Evolutionary conservation across 2,797 vertebrate species (phyloP).

Genomic region (Ctenopoma multispine): DNA sequence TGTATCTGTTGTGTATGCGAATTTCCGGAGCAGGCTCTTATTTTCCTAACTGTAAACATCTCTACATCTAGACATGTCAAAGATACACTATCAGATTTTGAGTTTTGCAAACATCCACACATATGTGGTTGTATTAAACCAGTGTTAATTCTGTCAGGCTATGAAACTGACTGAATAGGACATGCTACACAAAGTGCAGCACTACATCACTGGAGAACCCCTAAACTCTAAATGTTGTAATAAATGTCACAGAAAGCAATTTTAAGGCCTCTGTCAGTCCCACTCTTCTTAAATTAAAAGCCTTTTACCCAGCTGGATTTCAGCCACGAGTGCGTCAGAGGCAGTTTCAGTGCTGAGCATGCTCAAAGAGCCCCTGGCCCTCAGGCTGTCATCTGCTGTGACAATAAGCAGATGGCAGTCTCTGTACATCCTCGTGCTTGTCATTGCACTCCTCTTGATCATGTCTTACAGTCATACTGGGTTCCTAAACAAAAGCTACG

Average conservation of each 20-base stretch:
- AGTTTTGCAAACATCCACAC: not conserved
- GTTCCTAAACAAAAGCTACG: slow-evolving; percentile 49
- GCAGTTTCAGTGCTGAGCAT: slow-evolving; percentile 23
- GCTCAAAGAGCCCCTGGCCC: slow-evolving; percentile 24
- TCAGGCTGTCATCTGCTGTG: slow-evolving; percentile 46
- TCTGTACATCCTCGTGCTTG: slow-evolving; percentile 37
- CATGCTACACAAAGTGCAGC: too few species aligned
- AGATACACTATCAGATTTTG: not conserved
- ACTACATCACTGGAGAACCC: not conserved
- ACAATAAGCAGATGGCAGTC: slow-evolving; percentile 64
- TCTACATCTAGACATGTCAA: not conserved
- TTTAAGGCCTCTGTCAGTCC: not conserved
- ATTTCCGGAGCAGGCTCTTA: slow-evolving; percentile 18
- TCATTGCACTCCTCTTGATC: slow-evolving; percentile 26
- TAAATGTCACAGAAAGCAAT: slow-evolving; percentile 15
- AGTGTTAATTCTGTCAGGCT: too few species aligned
- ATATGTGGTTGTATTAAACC: slow-evolving; percentile 11
- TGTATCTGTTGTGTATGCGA: slow-evolving; percentile 42
- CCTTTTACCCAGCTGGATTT: slow-evolving; percentile 29
- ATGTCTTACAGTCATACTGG: slow-evolving; percentile 21
- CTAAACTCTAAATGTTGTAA: slow-evolving; percentile 12
- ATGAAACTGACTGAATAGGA: too few species aligned
- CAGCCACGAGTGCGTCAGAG: slow-evolving; percentile 26
- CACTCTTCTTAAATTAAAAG: slow-evolving; percentile 18
- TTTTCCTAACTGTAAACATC: slow-evolving; percentile 31